Percentiles rank a stretch among this genome's conserved stretches.
Evolutionary conservation across 2,797 vertebrate species (phyloP).

Genomic region (Microctenopoma stevenorrisi): DNA sequence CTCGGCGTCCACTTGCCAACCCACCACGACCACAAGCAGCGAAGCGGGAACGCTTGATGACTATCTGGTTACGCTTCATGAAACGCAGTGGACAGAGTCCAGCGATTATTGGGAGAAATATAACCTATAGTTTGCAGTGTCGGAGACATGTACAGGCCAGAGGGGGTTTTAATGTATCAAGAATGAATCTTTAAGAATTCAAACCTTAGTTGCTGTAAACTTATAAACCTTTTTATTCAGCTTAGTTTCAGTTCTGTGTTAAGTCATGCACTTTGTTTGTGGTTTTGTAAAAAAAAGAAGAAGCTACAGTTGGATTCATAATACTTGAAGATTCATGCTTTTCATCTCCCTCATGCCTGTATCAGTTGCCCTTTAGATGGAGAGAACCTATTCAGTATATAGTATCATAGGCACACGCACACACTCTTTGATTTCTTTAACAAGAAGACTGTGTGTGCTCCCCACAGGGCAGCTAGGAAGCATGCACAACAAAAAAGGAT

Average conservation of each 20-base stretch:
- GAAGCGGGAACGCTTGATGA: slow-evolving; percentile 47
- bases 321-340: slow-evolving; percentile 15
- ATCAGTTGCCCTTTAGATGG: slow-evolving; percentile 25
- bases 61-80: slow-evolving; percentile 58
- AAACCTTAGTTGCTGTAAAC: slow-evolving; percentile 14
- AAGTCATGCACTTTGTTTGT: slow-evolving; percentile 37
- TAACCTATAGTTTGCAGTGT: slow-evolving; percentile 52
- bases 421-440: slow-evolving; percentile 53
- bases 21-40: slow-evolving; percentile 60
- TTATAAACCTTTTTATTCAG: slow-evolving; percentile 10
- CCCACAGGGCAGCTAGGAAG: slow-evolving; percentile 59
- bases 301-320: background rate
- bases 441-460: slow-evolving; percentile 32
- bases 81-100: slow-evolving; percentile 53
- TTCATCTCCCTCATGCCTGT: slow-evolving; percentile 1
- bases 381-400: slow-evolving; percentile 14
- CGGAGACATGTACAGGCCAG: slow-evolving; percentile 54
- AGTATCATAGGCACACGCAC: slow-evolving; percentile 11
- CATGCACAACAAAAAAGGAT: slow-evolving; percentile 43
- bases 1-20: slow-evolving; percentile 48
- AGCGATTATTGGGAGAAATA: slow-evolving; percentile 48
- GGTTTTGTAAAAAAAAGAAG: slow-evolving; percentile 12
- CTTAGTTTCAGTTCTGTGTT: slow-evolving; percentile 30
- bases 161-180: slow-evolving; percentile 1
- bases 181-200: slow-evolving; percentile 32